phyloP scores from a whole-genome alignment of 2,797 vertebrate species.

The Tapera naevia region DNA sequence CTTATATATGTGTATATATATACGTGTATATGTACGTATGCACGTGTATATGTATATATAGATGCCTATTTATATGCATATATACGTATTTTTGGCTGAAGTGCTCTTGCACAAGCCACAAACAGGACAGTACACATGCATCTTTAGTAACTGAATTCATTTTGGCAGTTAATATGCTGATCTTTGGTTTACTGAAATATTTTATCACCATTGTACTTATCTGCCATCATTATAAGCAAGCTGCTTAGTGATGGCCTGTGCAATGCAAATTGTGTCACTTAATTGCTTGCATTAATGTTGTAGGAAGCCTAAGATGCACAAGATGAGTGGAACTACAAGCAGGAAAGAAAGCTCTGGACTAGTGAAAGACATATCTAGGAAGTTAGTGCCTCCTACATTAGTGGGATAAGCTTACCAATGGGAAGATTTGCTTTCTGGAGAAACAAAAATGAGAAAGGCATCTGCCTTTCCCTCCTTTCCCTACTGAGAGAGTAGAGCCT shows the following conservation, averaged over 20 bases:
- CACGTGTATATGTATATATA: too few species aligned
- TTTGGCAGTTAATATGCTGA: background rate
- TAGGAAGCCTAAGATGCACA: background rate
- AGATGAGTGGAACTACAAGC: background rate
- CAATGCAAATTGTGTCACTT: background rate
- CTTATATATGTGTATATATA: background rate
- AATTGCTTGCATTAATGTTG: background rate
- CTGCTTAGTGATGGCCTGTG: background rate
- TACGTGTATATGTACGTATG: too few species aligned
- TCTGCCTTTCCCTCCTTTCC: background rate
- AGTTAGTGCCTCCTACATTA: background rate
- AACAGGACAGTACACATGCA: background rate
- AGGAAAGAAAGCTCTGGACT: background rate
- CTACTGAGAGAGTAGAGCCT: background rate
- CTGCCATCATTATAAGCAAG: background rate
- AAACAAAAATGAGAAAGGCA: background rate
- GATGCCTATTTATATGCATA: too few species aligned
- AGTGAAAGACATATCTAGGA: background rate
- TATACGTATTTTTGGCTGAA: background rate
- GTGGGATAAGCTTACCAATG: background rate
- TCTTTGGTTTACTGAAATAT: constrained; percentile 7
- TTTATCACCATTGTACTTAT: background rate
- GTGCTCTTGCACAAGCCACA: background rate
- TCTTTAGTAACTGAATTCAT: background rate
- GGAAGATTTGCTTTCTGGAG: background rate